Conservation (phyloP, 2,888 invertebrate genomes). For the Acronicta psi region DNA sequence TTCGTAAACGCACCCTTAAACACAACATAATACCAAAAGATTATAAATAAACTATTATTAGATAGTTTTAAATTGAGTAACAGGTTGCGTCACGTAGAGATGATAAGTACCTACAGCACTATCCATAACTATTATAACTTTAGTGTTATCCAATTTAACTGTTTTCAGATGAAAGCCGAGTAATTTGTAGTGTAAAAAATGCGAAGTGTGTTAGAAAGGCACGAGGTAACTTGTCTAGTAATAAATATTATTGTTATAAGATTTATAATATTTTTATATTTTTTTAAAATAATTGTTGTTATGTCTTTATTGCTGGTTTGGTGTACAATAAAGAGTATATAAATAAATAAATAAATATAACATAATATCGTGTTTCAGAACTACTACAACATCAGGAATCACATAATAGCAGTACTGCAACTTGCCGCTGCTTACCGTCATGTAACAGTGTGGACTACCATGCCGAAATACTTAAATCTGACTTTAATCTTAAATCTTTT, state of each 20-base stretch:
- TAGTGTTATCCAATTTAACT: too few relatives aligned
- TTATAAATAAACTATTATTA: too few relatives aligned
- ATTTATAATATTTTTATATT: too few relatives aligned
- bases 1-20: too few relatives aligned
- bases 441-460: constrained; percentile 91
- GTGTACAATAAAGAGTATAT: too few relatives aligned
- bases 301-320: too few relatives aligned
- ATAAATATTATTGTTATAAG: neutral
- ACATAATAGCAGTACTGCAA: neutral
- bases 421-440: constrained; percentile 60
- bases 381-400: constrained; percentile 35
- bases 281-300: too few relatives aligned
- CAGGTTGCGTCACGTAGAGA: too few relatives aligned
- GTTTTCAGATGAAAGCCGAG: constrained; percentile 26
- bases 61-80: too few relatives aligned
- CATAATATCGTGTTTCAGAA: constrained; percentile 30
- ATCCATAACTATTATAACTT: too few relatives aligned
- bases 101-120: too few relatives aligned
- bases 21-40: too few relatives aligned
- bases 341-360: neutral
- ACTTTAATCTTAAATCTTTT: constrained; percentile 74
- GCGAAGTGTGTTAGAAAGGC: neutral
- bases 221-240: constrained; percentile 28
- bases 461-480: constrained; percentile 90
- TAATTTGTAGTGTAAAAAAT: constrained; percentile 28